phyloP scores from a whole-genome alignment of 2,113 vertebrate genomes.

The Semicossyphus pulcher region DNA sequence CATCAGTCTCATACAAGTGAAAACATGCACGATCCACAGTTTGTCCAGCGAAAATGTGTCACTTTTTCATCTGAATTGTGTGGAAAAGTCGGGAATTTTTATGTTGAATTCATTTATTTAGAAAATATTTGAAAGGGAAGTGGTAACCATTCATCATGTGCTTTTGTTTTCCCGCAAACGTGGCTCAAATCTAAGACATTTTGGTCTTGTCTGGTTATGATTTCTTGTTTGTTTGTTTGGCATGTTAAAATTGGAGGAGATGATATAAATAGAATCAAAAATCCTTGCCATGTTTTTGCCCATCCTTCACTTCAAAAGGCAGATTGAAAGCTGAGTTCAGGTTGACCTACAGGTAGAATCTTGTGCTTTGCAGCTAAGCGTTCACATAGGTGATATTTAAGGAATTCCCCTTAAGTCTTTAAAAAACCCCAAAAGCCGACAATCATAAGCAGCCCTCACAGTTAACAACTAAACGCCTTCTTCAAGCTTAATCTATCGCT shows the following conservation, averaged over 20 bases:
- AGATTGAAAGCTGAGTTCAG: not conserved
- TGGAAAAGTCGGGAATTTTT: not conserved
- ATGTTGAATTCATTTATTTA: slow-evolving; percentile 3
- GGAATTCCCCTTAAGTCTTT: slow-evolving; percentile 61
- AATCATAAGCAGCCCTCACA: slow-evolving; percentile 31
- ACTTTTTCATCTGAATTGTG: slow-evolving; percentile 2
- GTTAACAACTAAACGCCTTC: slow-evolving; percentile 15
- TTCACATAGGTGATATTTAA: slow-evolving; percentile 15
- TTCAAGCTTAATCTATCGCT: slow-evolving; percentile 21
- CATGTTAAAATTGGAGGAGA: not conserved
- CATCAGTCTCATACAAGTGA: slow-evolving; percentile 14
- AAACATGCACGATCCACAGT: slow-evolving; percentile 5
- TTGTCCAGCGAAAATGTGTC: slow-evolving; percentile 15
- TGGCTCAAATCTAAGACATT: slow-evolving; percentile 20
- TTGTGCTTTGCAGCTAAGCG: not conserved
- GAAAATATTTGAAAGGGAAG: not conserved
- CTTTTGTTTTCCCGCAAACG: slow-evolving; percentile 23
- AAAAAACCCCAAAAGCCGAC: slow-evolving; percentile 43
- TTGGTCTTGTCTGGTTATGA: slow-evolving; percentile 10
- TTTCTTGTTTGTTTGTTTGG: not conserved
- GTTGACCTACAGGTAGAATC: slow-evolving; percentile 26
- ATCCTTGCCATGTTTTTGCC: slow-evolving; percentile 1
- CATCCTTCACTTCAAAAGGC: not conserved
- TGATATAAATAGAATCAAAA: not conserved
- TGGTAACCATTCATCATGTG: slow-evolving; percentile 1